phyloP scores from a whole-genome alignment of 1,140 invertebrate genomes.

The Lanistes nyassanus region DNA sequence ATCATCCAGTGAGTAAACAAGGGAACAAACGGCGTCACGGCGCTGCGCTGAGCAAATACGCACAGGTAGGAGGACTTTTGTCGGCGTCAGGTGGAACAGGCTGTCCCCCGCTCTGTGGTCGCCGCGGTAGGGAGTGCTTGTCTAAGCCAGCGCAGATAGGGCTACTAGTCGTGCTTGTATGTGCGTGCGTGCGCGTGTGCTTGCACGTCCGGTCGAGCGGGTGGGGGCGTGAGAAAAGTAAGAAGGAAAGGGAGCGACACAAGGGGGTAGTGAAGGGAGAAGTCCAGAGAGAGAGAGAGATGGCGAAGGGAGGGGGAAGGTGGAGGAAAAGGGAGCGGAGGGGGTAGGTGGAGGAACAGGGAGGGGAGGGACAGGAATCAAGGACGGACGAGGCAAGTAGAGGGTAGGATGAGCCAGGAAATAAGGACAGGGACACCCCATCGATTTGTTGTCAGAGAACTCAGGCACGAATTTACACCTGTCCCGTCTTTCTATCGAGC shows the following conservation, averaged over 20 bases:
- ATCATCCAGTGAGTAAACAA: not conserved
- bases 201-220: too few species aligned
- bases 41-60: not conserved
- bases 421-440: not conserved
- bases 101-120: not conserved
- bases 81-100: not conserved
- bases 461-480: not conserved
- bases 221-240: too few species aligned
- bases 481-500: not conserved
- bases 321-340: not conserved
- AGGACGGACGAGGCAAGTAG: not conserved
- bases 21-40: too few species aligned
- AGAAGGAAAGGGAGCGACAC: too few species aligned
- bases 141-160: not conserved
- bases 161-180: too few species aligned
- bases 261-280: too few species aligned
- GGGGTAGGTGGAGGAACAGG: not conserved
- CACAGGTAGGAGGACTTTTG: not conserved
- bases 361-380: too few species aligned
- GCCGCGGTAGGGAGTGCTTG: too few species aligned
- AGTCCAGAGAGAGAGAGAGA: too few species aligned
- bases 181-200: too few species aligned
- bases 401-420: not conserved
- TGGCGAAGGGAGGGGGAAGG: not conserved
- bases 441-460: not conserved